phyloP scores from a whole-genome alignment of 2,113 vertebrate species.

The Balaeniceps rex region DNA sequence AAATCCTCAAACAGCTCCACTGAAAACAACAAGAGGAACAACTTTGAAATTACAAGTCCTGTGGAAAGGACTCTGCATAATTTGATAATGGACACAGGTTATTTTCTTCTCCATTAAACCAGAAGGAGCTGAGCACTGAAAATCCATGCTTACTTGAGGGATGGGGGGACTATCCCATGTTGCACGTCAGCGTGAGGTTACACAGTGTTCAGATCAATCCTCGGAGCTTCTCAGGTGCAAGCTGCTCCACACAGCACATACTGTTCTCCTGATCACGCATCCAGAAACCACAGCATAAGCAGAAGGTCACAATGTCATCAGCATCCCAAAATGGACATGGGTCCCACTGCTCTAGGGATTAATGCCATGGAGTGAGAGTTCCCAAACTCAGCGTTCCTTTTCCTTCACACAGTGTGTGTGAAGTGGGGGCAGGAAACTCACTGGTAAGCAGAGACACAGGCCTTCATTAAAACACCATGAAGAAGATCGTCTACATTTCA shows the following conservation, averaged over 20 bases:
- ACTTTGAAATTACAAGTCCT: background rate
- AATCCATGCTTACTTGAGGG: background rate
- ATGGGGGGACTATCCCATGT: background rate
- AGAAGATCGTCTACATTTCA: background rate
- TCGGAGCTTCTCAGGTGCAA: background rate
- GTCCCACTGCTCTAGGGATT: background rate
- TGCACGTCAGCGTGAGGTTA: background rate
- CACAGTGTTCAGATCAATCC: background rate
- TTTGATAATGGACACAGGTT: background rate
- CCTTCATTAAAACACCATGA: background rate
- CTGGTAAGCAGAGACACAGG: background rate
- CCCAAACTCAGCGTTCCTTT: background rate
- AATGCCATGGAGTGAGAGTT: background rate
- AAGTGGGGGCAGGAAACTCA: background rate
- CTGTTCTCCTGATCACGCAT: background rate
- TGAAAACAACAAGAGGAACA: background rate
- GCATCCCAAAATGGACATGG: background rate
- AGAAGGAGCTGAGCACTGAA: background rate
- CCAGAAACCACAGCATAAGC: background rate
- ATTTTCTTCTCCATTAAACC: background rate
- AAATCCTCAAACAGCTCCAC: conserved; percentile 2
- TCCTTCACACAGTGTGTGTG: background rate
- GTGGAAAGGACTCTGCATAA: background rate
- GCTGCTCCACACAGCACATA: background rate
- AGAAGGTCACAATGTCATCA: background rate